phyloP scores from a whole-genome alignment of 2,113 vertebrate species.

The Pantherophis guttatus region DNA sequence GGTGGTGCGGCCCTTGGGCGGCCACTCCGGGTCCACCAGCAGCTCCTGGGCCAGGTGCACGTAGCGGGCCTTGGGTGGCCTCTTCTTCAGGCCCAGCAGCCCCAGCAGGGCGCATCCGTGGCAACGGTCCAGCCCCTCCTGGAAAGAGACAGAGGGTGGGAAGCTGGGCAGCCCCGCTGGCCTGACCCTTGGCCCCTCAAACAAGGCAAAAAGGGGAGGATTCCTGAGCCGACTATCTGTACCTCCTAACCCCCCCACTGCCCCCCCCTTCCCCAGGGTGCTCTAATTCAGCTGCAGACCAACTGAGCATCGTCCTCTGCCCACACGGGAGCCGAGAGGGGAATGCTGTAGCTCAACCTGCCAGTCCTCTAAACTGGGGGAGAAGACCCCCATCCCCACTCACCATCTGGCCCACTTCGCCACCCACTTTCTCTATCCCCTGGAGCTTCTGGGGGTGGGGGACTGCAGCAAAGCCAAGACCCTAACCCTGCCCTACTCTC shows the following conservation, averaged over 20 bases:
- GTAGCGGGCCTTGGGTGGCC: conserved; percentile 88
- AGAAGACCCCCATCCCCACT: not conserved
- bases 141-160: conserved; percentile 37
- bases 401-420: not conserved
- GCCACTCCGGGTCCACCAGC: conserved; percentile 93
- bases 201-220: not conserved
- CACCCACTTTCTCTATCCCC: not conserved
- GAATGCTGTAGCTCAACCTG: not conserved
- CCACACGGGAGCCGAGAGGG: not conserved
- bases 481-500: not conserved
- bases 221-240: not conserved
- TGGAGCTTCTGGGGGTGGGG: not conserved
- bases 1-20: conserved; percentile 92
- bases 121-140: conserved; percentile 76
- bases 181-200: not conserved
- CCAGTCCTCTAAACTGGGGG: not conserved
- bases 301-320: not conserved
- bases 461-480: not conserved
- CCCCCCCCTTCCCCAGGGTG: not conserved
- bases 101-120: conserved; percentile 71
- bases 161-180: not conserved
- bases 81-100: conserved; percentile 73
- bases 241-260: not conserved
- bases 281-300: not conserved
- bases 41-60: conserved; percentile 96